Conservation (phyloP, 2,797 vertebrate genomes). For the Eulemur rubriventer region DNA sequence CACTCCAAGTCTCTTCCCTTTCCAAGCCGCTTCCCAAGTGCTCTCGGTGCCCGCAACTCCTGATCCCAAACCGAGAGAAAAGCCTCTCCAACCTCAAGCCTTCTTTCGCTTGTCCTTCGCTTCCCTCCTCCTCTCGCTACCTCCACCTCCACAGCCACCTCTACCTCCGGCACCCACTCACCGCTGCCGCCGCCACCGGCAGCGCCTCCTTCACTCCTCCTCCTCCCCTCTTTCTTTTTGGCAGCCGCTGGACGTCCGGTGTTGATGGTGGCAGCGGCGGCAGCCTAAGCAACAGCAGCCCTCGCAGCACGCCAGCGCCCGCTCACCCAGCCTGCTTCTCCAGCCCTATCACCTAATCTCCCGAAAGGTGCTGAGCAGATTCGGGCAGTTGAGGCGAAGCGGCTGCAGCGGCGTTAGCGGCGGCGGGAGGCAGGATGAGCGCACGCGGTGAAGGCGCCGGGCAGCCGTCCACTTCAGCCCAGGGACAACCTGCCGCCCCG, state of each 20-base stretch:
- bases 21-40: conserved; percentile 42
- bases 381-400: conserved; percentile 75
- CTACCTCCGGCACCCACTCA: conserved; percentile 75
- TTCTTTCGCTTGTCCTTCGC: not conserved
- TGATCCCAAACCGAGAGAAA: not conserved
- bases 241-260: conserved; percentile 92
- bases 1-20: conserved; percentile 60
- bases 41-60: conserved; percentile 43
- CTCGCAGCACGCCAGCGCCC: conserved; percentile 56
- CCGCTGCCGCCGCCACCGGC: conserved; percentile 56
- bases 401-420: conserved; percentile 75
- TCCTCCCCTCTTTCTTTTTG: conserved; percentile 85
- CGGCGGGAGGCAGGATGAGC: conserved; percentile 90
- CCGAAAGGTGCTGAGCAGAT: conserved; percentile 82
- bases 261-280: conserved; percentile 85
- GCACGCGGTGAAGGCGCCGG: conserved; percentile 93
- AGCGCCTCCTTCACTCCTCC: conserved; percentile 63
- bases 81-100: not conserved
- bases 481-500: conserved; percentile 90
- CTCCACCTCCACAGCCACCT: conserved; percentile 54
- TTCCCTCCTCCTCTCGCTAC: not conserved
- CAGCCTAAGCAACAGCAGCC: conserved; percentile 70
- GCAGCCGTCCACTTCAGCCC: conserved; percentile 90
- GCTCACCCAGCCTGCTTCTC: not conserved
- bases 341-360: conserved; percentile 56